Base-by-base conservation (phyloP, 2,113 vertebrate genomes). In the Accipiter cooperii region DNA sequence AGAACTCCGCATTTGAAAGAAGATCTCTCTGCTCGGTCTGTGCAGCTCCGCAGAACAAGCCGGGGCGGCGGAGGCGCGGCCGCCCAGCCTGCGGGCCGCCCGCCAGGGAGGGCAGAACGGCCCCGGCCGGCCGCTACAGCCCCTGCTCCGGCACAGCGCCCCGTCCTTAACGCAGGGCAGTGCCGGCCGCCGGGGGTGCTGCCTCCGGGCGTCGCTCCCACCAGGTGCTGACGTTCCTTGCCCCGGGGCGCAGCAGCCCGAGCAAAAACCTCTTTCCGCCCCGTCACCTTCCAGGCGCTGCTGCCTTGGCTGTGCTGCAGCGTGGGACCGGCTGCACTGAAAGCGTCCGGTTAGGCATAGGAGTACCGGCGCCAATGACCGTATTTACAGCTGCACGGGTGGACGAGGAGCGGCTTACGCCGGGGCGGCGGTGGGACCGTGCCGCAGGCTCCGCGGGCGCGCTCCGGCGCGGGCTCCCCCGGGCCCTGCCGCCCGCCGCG, bases 331-430 rank as follows among this genome's bases (percentile, higher is more conserved):
- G 20, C 46, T 4, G 55, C 6, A 5, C 4, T 24, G 5, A 8
- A 13, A 1, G 3, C 3, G 31, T 5, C 19, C 1, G 19, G 13
- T 17, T 8, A 3, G 7, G 4, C 8, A 7, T 2, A 7, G 68
- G 11, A 13, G 2, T 14, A 3, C 5, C 24, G 0, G 36, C 25
- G 31, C 4, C 60, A 12, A 5, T 11, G 49, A 5, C n/a, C 3
- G 3, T 3, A 2, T 6, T 15, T 3, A 3, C 29, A 8, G 3
- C 70, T 3, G n/a, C 61, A 3, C 21, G 1, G 5, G 12, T 3
- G 71, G 52, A 2, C 8, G 1, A 19, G 24, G 8, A 20, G 25
- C 20, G 64, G 20, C 54, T 19, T 17, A n/a, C 2, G 9, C 2
- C 2, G 4, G 4, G 26, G 49, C 69, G 3, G 40, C 26, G 6